phyloP scores from a whole-genome alignment of 2,797 vertebrate genomes.

The Enteromius radiatus region DNA sequence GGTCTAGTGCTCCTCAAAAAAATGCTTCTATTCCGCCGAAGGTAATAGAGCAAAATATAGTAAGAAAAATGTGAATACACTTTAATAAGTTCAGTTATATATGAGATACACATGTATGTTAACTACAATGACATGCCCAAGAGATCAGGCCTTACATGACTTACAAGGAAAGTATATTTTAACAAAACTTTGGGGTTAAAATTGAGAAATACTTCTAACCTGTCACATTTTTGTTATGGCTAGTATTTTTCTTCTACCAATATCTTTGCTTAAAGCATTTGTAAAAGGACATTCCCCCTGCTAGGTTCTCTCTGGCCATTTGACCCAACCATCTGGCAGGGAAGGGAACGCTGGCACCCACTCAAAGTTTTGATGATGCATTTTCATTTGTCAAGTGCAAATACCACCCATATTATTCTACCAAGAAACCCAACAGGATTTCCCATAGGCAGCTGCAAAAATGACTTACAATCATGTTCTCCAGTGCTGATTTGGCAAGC shows the following conservation, averaged over 20 bases:
- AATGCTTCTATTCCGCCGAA: not conserved
- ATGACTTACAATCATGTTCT: slow-evolving; percentile 97
- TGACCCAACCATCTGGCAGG: slow-evolving; percentile 71
- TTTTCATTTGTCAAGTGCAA: slow-evolving; percentile 54
- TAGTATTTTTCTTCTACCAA: not conserved
- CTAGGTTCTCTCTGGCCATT: slow-evolving; percentile 62
- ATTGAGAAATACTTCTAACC: not conserved
- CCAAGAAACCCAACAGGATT: not conserved
- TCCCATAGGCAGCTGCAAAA: not conserved
- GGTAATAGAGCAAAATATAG: not conserved
- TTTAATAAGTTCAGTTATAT: not conserved
- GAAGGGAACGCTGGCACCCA: slow-evolving; percentile 56
- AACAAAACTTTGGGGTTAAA: not conserved
- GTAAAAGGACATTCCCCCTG: slow-evolving; percentile 51
- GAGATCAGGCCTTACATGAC: not conserved
- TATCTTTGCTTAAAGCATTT: slow-evolving; percentile 47
- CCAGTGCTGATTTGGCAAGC: slow-evolving; percentile 95
- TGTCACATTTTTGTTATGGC: slow-evolving; percentile 15
- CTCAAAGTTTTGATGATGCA: slow-evolving; percentile 53
- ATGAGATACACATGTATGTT: not conserved
- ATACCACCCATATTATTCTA: not conserved
- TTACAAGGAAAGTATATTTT: not conserved
- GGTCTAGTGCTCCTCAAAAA: not conserved
- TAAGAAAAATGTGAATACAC: not conserved
- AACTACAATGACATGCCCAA: not conserved